phyloP scores from a whole-genome alignment of 2,888 invertebrate species.

The Exephanes ischioxanthus region DNA sequence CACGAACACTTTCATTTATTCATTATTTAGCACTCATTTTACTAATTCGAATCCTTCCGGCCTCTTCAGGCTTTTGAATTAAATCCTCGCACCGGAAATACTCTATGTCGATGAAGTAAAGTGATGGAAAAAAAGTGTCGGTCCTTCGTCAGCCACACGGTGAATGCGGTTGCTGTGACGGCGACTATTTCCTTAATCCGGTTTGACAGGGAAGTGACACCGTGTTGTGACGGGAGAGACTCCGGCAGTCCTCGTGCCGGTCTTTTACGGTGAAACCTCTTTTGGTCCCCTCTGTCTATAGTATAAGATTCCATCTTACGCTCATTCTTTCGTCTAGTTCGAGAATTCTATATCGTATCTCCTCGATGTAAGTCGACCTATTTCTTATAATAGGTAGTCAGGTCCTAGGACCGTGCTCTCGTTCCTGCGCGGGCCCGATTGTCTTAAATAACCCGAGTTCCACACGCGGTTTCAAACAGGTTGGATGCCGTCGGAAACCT shows the following conservation, averaged over 20 bases:
- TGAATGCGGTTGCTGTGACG: slow-evolving; percentile 52
- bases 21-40: background rate
- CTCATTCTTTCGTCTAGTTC: slow-evolving; percentile 61
- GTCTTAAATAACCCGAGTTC: slow-evolving; percentile 27
- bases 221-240: slow-evolving; percentile 80
- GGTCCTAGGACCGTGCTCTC: slow-evolving; percentile 54
- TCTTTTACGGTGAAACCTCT: slow-evolving; percentile 54
- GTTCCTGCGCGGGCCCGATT: background rate
- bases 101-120: slow-evolving; percentile 36
- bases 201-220: slow-evolving; percentile 81
- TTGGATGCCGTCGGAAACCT: background rate
- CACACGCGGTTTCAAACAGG: background rate
- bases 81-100: slow-evolving; percentile 41
- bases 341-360: slow-evolving; percentile 57
- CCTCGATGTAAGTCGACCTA: slow-evolving; percentile 79
- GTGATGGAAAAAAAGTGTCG: slow-evolving; percentile 21
- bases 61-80: background rate
- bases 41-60: background rate
- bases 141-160: slow-evolving; percentile 55
- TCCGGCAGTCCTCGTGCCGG: slow-evolving; percentile 54
- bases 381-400: slow-evolving; percentile 77
- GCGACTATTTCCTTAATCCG: slow-evolving; percentile 79
- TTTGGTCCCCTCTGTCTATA: slow-evolving; percentile 13
- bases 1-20: background rate
- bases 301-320: slow-evolving; percentile 53